These are phyloP conservation scores for Daboia siamensis DNA, from an alignment of 2,113 vertebrate species.

Conservation along the genomic window DNA sequence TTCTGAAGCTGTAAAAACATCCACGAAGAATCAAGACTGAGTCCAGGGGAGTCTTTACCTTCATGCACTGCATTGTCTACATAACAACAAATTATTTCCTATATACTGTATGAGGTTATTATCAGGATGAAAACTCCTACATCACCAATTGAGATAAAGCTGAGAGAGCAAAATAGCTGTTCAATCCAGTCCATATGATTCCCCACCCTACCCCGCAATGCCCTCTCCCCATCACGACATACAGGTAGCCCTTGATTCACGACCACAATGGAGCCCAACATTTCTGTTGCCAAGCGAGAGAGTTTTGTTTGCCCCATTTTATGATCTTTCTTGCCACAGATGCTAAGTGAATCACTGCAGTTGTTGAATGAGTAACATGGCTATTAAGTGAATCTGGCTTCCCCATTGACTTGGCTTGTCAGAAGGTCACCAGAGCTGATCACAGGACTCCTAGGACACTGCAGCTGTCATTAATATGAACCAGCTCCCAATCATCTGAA, in stretches of 20 bases:
- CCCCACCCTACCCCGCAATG: not conserved
- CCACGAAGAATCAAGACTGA: not conserved
- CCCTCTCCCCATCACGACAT: not conserved
- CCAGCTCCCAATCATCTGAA: no score
- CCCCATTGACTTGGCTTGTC: no score
- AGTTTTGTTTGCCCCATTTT: no score
- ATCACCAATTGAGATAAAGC: not conserved
- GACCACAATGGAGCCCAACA: no score
- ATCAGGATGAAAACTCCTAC: not conserved
- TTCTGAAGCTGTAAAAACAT: not conserved
- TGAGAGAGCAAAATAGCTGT: not conserved
- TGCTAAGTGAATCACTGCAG: no score
- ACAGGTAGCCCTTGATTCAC: not conserved
- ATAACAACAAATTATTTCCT: not conserved
- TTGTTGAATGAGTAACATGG: no score
- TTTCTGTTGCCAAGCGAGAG: no score
- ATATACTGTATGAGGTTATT: not conserved
- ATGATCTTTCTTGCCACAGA: no score
- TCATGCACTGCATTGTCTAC: not conserved
- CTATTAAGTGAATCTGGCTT: no score
- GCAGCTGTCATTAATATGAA: no score
- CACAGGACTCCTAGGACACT: no score
- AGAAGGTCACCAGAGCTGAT: no score
- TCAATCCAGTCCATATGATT: not conserved
- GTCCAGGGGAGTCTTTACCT: not conserved